Percentiles rank a stretch among this genome's conserved stretches.
These are phyloP conservation scores for Oryzias melastigma DNA, from an alignment of 2,113 vertebrate genomes.

Conservation along the genomic window DNA sequence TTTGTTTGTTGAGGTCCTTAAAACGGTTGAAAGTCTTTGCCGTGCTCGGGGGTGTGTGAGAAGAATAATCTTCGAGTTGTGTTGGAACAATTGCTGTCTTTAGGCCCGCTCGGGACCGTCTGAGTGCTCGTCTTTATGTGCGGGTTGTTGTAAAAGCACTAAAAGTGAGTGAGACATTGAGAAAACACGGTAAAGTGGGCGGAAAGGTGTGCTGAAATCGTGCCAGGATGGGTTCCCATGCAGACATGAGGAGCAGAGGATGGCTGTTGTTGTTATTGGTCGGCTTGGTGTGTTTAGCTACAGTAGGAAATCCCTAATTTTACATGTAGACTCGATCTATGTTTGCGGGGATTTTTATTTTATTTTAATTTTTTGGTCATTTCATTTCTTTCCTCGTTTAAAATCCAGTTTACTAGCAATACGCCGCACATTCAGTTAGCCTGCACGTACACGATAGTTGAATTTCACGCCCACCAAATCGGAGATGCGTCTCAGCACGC, in stretches of 20 bases:
- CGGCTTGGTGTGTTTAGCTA: constrained; percentile 4
- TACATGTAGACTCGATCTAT: constrained; percentile 12
- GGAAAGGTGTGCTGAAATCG: constrained; percentile 5
- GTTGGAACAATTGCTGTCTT: constrained; percentile 47
- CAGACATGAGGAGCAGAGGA: background rate
- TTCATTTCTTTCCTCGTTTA: too few species aligned
- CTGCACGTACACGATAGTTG: too few species aligned
- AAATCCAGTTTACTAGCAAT: too few species aligned
- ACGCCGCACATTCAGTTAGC: too few species aligned
- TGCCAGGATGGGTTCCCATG: constrained; percentile 1
- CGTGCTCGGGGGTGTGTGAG: constrained; percentile 16
- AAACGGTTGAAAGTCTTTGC: constrained; percentile 15
- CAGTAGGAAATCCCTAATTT: background rate
- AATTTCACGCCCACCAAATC: constrained; percentile 71
- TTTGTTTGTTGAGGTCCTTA: background rate
- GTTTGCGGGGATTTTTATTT: background rate
- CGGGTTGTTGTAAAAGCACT: background rate
- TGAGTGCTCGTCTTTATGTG: background rate
- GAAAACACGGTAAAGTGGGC: background rate
- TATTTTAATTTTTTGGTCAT: background rate
- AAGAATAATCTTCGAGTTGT: constrained; percentile 59
- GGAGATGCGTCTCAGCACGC: constrained; percentile 60
- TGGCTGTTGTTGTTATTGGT: constrained; percentile 44
- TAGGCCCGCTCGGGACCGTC: constrained; percentile 23
- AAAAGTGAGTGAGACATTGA: constrained; percentile 6